These are phyloP conservation scores for Amiota minor DNA, from an alignment of 2,888 invertebrate species.

Conservation along the genomic window DNA sequence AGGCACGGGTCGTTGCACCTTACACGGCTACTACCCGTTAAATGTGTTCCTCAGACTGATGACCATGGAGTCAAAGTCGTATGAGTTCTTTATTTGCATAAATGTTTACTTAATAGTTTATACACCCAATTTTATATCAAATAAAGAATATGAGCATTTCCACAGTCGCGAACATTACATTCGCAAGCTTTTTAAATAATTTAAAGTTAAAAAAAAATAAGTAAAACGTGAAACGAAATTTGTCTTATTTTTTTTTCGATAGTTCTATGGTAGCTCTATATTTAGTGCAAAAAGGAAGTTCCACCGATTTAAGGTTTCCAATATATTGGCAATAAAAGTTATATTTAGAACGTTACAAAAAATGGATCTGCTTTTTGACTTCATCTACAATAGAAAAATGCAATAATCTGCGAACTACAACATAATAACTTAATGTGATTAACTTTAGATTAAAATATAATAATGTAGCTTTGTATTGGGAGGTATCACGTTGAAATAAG, in stretches of 20 bases:
- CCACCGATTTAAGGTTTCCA: too few species aligned
- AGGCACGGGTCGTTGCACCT: too few species aligned
- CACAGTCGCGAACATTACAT: background rate
- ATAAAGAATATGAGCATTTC: background rate
- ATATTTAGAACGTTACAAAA: background rate
- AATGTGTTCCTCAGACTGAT: too few species aligned
- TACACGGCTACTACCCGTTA: too few species aligned
- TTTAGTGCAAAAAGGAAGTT: too few species aligned
- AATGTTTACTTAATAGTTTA: too few species aligned
- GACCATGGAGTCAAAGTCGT: too few species aligned
- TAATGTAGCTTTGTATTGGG: background rate
- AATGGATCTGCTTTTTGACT: background rate
- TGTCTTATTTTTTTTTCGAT: too few species aligned
- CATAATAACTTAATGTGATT: background rate
- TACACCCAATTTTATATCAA: too few species aligned
- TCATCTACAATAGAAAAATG: too few species aligned
- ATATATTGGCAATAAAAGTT: background rate
- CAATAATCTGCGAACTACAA: background rate
- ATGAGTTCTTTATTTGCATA: too few species aligned
- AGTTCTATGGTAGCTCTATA: too few species aligned
- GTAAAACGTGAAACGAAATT: background rate
- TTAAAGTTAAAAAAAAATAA: background rate
- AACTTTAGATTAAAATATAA: background rate
- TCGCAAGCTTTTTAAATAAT: background rate
- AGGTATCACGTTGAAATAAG: background rate